A percentile compares a stretch with the other conserved stretches of the same genome.
These are phyloP conservation scores for Ormyrus rosae DNA, from an alignment of 2,888 invertebrate species.

Conservation along the genomic window DNA sequence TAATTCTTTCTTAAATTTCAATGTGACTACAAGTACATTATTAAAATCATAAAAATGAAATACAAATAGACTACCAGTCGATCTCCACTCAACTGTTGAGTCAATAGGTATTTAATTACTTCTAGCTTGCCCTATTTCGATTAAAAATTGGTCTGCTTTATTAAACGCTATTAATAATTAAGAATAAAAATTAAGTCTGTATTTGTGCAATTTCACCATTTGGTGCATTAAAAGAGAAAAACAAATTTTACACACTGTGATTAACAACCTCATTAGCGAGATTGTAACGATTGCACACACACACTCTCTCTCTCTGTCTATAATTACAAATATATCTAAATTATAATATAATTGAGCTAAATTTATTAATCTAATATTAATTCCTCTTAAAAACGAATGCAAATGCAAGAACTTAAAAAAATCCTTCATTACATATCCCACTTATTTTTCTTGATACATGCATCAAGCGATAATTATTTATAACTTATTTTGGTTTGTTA, in stretches of 20 bases:
- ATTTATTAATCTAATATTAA: conserved; percentile 46
- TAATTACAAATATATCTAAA: conserved; percentile 69
- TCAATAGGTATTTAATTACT: conserved; percentile 12
- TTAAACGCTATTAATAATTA: conserved; percentile 3
- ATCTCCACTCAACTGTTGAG: conserved; percentile 22
- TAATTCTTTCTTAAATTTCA: conserved; percentile 24
- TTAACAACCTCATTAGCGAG: conserved; percentile 57
- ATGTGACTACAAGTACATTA: conserved; percentile 25
- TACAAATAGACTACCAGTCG: conserved; percentile 29
- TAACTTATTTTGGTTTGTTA: conserved; percentile 49
- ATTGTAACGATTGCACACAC: conserved; percentile 68
- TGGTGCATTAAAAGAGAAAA: conserved; percentile 39
- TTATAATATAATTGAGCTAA: conserved; percentile 65
- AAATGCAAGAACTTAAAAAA: conserved; percentile 44
- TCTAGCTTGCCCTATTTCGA: conserved; percentile 14
- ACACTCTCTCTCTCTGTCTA: conserved; percentile 62
- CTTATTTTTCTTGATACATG: conserved; percentile 41
- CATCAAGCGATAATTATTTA: conserved; percentile 43
- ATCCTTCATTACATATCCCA: conserved; percentile 36
- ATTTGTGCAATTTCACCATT: conserved; percentile 35
- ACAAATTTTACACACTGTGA: conserved; percentile 65
- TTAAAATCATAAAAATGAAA: conserved; percentile 29
- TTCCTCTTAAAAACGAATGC: conserved; percentile 39
- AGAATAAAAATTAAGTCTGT: conserved; percentile 20
- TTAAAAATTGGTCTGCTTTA: conserved; percentile 12